Base-by-base conservation (phyloP, 2,888 invertebrate genomes). In the Pediacus dermestoides region DNA sequence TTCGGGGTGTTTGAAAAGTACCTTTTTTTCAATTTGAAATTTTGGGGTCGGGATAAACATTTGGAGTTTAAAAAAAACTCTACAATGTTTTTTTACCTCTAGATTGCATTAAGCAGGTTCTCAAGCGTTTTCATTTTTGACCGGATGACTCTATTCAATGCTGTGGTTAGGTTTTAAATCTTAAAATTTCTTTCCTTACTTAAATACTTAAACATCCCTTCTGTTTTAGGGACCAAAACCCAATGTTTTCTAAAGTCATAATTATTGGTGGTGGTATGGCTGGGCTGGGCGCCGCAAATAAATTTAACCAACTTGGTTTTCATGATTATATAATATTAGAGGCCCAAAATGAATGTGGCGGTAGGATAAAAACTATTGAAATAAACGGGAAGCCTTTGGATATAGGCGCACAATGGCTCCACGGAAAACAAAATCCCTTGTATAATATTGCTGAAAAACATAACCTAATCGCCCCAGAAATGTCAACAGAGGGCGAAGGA, bases 341-440 rank as follows among this genome's bases (percentile, higher is more conserved):
- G 71, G 75, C 76, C 36, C 70, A 74, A 61, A 61, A 68, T 32
- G 43, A 63, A 46, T 57, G 75, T 10, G 80, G 80, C 13, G 80
- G 80, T 8, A 64, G 80, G 50, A 72, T 78, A 36, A 50, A 62
- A 26, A 74, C 78, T 0, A 41, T 71, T 14, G 44, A 57, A 3
- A 61, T 71, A 45, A 65, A 70, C 31, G 53, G 63, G 4, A 60
- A 61, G 16, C 61, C 71, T 44, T 55, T 80, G 30, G 81, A 81
- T 57, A 50, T 73, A 12, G 81, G 82, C 1, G 81, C 81, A 1
- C 80, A 81, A 55, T 81, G 79, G 77, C 60, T 81, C 22, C 81
- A 81, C 52, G 80, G 80, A 1, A 71, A 73, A 37, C 57, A 67
- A 33, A 80, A 75, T 57, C 57, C 63, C n/a, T 57, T 80, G 12